Evolutionary conservation across 2,797 vertebrate genomes (phyloP), one percentile per base, ranked within the genome.

Genomic region (Malacoctenus gilli): DNA sequence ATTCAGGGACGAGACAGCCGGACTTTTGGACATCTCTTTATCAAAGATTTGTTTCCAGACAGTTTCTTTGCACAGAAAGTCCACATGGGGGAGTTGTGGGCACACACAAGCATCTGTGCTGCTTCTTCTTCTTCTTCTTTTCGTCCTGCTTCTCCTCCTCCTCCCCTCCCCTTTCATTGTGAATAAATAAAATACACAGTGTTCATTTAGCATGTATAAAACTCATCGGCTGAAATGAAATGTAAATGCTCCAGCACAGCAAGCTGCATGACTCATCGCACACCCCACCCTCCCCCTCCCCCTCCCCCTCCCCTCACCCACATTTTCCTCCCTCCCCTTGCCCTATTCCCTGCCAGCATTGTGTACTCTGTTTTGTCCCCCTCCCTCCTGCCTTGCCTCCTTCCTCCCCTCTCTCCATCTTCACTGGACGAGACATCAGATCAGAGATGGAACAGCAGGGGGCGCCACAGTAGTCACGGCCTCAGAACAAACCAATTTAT

Each of bases 41-140:
- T 3, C 6, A 9, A 28, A 9, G 25, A 9, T 28, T 28, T 28
- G 25, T 28, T 28, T 28, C 5, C 25, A 28, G 25, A 28, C 2
- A 3, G 20, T 10, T 25, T 10, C 14, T 41, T 8, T 60, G 2
- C 19, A 10, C 20, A 16, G 5, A 4, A 8, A 15, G 35, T 50
- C 88, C 89, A 86, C 82, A 71, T 47, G 85, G 74, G 66, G 85
- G 80, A 49, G 85, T 21, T 87, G 85, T 91, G 67, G 79, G 18
- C 25, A 28, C 25, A 9, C 25, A 28, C 25, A 28, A 2, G 25
- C 4, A 9, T 75, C 72, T 52, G 61, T 28, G 13, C 10, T 46
- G 56, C 1, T 13, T 8, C 1, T 13, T 6, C 28, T 12, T 8
- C 9, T 3, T 3, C 7, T 2, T 25, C 4, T 8, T 8, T 3